phyloP scores from a whole-genome alignment of 2,888 invertebrate genomes.

The Plagodis pulveraria region DNA sequence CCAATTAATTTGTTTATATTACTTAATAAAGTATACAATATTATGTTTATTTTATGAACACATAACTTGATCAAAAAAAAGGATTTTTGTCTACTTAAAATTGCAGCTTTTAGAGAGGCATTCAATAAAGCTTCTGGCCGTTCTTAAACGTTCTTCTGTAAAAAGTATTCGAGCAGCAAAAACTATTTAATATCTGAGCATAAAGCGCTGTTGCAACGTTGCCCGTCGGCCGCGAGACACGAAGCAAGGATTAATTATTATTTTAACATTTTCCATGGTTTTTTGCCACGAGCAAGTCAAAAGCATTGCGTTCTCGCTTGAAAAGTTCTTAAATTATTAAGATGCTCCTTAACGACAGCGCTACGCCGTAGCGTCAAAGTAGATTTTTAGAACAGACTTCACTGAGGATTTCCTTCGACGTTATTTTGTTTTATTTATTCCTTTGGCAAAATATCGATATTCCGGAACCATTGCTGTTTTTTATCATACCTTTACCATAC shows the following conservation, averaged over 20 bases:
- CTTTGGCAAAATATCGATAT: constrained; percentile 17
- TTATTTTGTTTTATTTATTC: constrained; percentile 38
- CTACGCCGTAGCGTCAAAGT: constrained; percentile 71
- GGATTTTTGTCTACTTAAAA: neutral
- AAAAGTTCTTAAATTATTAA: constrained; percentile 83
- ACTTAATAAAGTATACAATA: too few species aligned
- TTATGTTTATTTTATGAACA: too few species aligned
- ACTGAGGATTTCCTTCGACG: constrained; percentile 44
- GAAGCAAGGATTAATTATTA: constrained; percentile 82
- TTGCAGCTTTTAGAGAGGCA: constrained; percentile 34
- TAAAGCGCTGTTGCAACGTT: constrained; percentile 60
- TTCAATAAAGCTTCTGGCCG: constrained; percentile 49
- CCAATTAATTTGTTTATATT: too few species aligned
- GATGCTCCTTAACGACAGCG: constrained; percentile 72
- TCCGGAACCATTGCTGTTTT: neutral
- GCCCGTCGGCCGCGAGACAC: constrained; percentile 61
- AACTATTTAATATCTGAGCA: constrained; percentile 80
- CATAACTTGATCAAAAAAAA: too few species aligned
- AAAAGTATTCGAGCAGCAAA: constrained; percentile 71
- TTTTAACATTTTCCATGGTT: constrained; percentile 80
- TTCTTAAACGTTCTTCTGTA: constrained; percentile 52
- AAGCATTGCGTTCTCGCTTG: constrained; percentile 79
- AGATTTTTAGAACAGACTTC: constrained; percentile 54
- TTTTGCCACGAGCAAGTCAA: constrained; percentile 80
- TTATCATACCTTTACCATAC: too few species aligned